Evolutionary conservation across 2,113 vertebrate species (phyloP), one percentile per base, ranked within the genome.

Genomic region (Octodon degus): DNA sequence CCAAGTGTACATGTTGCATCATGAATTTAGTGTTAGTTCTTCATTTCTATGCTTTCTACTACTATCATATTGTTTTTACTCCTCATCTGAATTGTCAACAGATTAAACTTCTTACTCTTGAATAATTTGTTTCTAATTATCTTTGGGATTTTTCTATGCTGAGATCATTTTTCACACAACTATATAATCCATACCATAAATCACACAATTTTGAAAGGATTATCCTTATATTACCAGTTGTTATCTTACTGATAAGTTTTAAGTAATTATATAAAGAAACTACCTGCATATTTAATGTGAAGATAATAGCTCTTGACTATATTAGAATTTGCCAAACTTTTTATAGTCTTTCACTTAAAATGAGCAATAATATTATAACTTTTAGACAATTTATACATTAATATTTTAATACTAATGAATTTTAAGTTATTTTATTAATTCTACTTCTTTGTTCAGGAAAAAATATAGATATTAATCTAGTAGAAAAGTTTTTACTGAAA

Each of bases 151-250:
- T 65, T 63, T 82, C 20, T 87, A 7, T 79, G 9, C 22, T 89
- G 76, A 96, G 93, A 87, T 83, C 55, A 72, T 87, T 91, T 95
- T 62, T 85, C 79, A 91, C 3, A 82, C n/a, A 92, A 16, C 17
- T 72, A 3, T 72, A 55, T 72, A 89, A 83, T 25, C 6, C 1
- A 55, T 89, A 87, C 55, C 37, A 12, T 93, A 77, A 34, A 6
- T 58, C 32, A 74, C 3, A 19, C 25, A 90, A 90, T 8, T 83
- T 91, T 79, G 79, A 92, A 86, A 60, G 32, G 20, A 90, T 87
- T 90, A 86, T 84, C 37, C 90, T 82, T 89, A 43, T 68, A 22
- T 63, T 47, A 86, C n/a, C 24, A 82, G 32, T 86, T 91, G 22
- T 76, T 34, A 82, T 84, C 22, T 37, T 93, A 16, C 30, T 65